phyloP scores from a whole-genome alignment of 2,113 vertebrate genomes.

The Lontra canadensis region DNA sequence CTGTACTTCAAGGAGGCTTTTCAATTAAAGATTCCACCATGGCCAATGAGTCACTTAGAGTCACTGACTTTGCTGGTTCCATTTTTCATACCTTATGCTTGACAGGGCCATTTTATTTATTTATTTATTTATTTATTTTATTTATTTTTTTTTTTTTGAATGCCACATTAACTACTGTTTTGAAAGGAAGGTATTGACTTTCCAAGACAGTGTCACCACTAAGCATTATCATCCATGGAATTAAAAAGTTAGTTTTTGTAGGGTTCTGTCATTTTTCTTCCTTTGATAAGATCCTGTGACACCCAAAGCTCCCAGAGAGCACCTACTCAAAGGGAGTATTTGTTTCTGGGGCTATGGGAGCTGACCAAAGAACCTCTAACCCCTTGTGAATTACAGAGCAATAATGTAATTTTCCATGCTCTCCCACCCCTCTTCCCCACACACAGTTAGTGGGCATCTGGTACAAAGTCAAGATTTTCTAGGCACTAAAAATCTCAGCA shows the following conservation, averaged over 20 bases:
- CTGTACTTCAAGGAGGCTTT: background rate
- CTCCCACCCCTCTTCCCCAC: background rate
- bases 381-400: background rate
- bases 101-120: background rate
- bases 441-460: background rate
- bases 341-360: background rate
- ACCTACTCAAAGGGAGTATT: background rate
- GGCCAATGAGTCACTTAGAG: background rate
- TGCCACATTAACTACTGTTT: background rate
- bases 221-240: background rate
- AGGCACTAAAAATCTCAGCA: conserved; percentile 51
- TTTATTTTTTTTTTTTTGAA: background rate
- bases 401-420: background rate
- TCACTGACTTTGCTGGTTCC: background rate
- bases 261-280: background rate
- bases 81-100: background rate
- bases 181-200: background rate
- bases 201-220: background rate
- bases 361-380: background rate
- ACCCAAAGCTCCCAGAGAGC: background rate
- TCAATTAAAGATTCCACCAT: background rate
- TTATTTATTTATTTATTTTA: too few species aligned
- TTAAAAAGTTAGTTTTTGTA: conserved; percentile 34
- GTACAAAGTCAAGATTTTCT: conserved; percentile 56
- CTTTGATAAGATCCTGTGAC: background rate